Conservation (phyloP, 1,140 invertebrate genomes). For the Nymphalis io region DNA sequence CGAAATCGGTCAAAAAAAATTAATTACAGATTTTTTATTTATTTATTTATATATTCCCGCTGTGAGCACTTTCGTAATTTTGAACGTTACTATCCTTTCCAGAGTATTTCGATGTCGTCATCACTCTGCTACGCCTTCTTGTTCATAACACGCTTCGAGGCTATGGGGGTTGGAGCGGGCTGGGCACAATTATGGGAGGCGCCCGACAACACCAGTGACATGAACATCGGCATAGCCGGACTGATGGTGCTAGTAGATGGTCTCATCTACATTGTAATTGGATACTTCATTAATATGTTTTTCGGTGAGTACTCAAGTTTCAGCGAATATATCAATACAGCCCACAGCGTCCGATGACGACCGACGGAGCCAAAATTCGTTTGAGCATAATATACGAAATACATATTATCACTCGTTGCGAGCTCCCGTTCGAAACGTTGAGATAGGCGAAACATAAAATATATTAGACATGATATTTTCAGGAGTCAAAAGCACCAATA, state of each 20-base stretch:
- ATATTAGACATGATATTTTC: too few relatives aligned
- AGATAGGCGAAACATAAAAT: too few relatives aligned
- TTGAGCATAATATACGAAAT: too few relatives aligned
- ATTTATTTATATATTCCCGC: too few relatives aligned
- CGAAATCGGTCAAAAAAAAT: too few relatives aligned
- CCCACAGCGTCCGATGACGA: too few relatives aligned
- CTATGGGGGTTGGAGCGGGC: constrained; percentile 78
- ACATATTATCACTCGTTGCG: too few relatives aligned
- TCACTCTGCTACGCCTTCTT: constrained; percentile 84
- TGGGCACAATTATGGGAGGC: constrained; percentile 79
- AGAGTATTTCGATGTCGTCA: constrained; percentile 84
- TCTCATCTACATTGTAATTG: constrained; percentile 75
- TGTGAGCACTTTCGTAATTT: neutral
- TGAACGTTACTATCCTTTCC: constrained; percentile 16
- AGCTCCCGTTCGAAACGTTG: too few relatives aligned
- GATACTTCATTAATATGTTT: constrained; percentile 62
- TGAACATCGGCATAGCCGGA: constrained; percentile 75
- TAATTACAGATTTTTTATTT: too few relatives aligned
- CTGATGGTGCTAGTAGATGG: constrained; percentile 78
- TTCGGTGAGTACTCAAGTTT: constrained; percentile 57
- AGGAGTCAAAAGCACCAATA: constrained; percentile 62
- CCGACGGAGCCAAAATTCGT: too few relatives aligned
- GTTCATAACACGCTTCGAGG: constrained; percentile 82
- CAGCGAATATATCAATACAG: too few relatives aligned
- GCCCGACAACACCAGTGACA: constrained; percentile 71